phyloP scores from a whole-genome alignment of 2,113 vertebrate genomes.

The Cygnus buccinator region DNA sequence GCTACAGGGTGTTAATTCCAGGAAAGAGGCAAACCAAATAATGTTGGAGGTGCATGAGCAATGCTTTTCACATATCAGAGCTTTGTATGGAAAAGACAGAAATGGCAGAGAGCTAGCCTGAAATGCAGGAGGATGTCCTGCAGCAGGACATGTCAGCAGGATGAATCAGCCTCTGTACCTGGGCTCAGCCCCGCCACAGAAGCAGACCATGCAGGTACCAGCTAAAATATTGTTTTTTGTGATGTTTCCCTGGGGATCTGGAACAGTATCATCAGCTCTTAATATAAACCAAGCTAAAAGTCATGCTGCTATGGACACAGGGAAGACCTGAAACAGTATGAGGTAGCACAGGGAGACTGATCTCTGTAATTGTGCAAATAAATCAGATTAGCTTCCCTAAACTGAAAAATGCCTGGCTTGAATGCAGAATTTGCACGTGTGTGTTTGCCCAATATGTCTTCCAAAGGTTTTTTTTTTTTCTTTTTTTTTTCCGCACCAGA shows the following conservation, averaged over 20 bases:
- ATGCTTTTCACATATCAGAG: background rate
- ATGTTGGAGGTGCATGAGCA: background rate
- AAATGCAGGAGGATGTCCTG: background rate
- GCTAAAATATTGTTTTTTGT: background rate
- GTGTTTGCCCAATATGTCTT: background rate
- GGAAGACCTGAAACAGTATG: background rate
- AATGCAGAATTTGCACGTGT: background rate
- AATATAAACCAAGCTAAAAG: background rate
- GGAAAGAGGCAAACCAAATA: background rate
- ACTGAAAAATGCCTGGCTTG: background rate
- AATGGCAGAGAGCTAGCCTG: background rate
- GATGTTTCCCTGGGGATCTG: background rate
- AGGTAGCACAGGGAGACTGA: background rate
- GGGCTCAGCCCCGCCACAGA: background rate
- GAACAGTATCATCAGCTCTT: background rate
- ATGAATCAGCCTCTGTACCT: background rate
- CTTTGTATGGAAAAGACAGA: background rate
- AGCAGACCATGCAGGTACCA: background rate
- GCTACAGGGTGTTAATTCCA: background rate
- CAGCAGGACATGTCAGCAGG: background rate
- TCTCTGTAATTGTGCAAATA: background rate
- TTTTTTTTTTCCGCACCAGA: slow-evolving; percentile 74
- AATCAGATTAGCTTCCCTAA: background rate
- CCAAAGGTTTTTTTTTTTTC: background rate
- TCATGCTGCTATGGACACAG: background rate